Percentiles rank a stretch among this genome's conserved stretches.
phyloP scores from a whole-genome alignment of 92 coral and sea anemone species.

The Actinernus sp. region DNA sequence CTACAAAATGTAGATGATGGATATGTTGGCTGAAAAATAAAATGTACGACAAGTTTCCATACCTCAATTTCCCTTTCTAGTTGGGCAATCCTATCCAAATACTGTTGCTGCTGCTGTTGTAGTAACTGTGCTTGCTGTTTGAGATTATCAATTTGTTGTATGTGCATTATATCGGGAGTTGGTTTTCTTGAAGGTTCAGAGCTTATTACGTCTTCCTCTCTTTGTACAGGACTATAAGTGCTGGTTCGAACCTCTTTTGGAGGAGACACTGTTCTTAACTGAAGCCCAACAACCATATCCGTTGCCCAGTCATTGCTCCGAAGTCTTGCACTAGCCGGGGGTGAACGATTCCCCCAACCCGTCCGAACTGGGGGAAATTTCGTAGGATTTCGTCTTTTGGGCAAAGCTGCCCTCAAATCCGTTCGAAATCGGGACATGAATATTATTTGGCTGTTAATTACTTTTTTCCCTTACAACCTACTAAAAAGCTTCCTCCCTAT shows the following conservation, averaged over 20 bases:
- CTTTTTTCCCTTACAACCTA: too few species aligned
- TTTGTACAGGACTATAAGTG: slow-evolving; percentile 2
- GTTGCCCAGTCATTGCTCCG: slow-evolving; percentile 49
- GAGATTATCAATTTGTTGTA: slow-evolving; percentile 22
- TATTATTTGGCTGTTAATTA: too few species aligned
- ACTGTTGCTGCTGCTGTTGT: slow-evolving; percentile 15
- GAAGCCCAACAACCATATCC: slow-evolving; percentile 80
- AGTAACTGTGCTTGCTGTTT: slow-evolving; percentile 15
- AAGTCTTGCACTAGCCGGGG: slow-evolving; percentile 17
- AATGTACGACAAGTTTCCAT: not conserved
- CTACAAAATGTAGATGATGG: too few species aligned
- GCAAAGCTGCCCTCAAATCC: slow-evolving; percentile 68
- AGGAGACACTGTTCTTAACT: slow-evolving; percentile 42
- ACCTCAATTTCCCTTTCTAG: slow-evolving; percentile 77
- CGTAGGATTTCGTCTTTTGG: slow-evolving; percentile 46
- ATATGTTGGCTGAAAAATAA: too few species aligned
- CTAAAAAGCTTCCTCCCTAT: too few species aligned
- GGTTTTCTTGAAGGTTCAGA: not conserved
- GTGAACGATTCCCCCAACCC: slow-evolving; percentile 40
- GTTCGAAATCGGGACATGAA: slow-evolving; percentile 87
- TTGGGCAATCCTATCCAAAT: slow-evolving; percentile 31
- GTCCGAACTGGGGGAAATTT: slow-evolving; percentile 82
- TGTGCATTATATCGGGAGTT: not conserved
- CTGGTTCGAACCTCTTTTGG: slow-evolving; percentile 18
- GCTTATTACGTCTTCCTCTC: slow-evolving; percentile 6